Percentiles rank a stretch among this genome's conserved stretches.
These are phyloP conservation scores for Zaprionus africanus DNA, from an alignment of 1,140 invertebrate genomes.

Conservation along the genomic window DNA sequence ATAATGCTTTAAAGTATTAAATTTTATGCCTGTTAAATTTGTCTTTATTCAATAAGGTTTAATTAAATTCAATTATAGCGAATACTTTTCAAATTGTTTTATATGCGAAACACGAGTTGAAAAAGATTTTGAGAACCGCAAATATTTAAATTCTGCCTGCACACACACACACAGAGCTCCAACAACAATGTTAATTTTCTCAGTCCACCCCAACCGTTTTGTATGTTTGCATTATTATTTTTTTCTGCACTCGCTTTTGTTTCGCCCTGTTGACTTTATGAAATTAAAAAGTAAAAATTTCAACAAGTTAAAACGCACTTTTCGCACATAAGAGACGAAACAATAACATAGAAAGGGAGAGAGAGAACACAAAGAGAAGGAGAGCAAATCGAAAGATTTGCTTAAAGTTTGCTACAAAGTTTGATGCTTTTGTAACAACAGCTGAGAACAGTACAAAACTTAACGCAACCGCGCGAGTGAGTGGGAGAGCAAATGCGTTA, in stretches of 20 bases:
- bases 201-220: slow-evolving; percentile 11
- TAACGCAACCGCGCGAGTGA: slow-evolving; percentile 12
- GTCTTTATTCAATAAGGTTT: neutral
- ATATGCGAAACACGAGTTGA: slow-evolving; percentile 1
- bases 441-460: slow-evolving; percentile 37
- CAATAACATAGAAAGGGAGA: slow-evolving; percentile 8
- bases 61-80: neutral
- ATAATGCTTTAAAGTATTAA: too few relatives aligned
- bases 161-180: neutral
- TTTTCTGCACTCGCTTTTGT: slow-evolving; percentile 25
- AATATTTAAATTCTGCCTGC: slow-evolving; percentile 15
- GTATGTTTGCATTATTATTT: slow-evolving; percentile 34
- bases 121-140: neutral
- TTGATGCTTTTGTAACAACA: slow-evolving; percentile 62
- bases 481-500: neutral
- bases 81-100: neutral
- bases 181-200: slow-evolving; percentile 21
- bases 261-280: slow-evolving; percentile 65
- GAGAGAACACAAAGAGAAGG: slow-evolving; percentile 9
- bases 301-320: slow-evolving; percentile 37
- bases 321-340: slow-evolving; percentile 2
- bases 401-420: slow-evolving; percentile 65
- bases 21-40: too few relatives aligned
- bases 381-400: slow-evolving; percentile 57
- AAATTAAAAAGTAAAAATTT: slow-evolving; percentile 69